A percentile compares a stretch with the other conserved stretches of the same genome.
phyloP scores from a whole-genome alignment of 1,140 invertebrate species.

The Zaprionus ornatus region DNA sequence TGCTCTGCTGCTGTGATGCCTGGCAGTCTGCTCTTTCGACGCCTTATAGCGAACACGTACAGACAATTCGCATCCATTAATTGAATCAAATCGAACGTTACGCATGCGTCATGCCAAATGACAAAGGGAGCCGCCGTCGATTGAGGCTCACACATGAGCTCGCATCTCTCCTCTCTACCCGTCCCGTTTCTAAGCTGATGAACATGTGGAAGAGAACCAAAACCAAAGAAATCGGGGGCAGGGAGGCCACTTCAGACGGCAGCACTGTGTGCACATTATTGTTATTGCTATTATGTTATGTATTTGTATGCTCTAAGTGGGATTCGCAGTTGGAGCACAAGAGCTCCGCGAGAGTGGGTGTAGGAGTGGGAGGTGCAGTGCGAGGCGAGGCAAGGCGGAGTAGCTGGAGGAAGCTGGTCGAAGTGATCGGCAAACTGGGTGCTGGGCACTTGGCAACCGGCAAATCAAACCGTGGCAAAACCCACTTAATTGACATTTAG shows the following conservation, averaged over 20 bases:
- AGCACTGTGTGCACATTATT: constrained; percentile 66
- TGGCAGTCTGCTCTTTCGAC: constrained; percentile 44
- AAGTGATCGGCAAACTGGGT: constrained; percentile 40
- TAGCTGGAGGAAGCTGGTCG: constrained; percentile 11
- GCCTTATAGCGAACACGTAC: constrained; percentile 56
- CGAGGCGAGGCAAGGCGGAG: background rate
- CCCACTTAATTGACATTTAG: constrained; percentile 82
- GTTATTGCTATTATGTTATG: constrained; percentile 80
- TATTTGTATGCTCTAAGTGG: constrained; percentile 73
- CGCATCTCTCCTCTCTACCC: background rate
- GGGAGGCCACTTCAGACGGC: constrained; percentile 45
- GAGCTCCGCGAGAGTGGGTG: constrained; percentile 26
- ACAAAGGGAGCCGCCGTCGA: constrained; percentile 70
- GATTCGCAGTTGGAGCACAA: constrained; percentile 69
- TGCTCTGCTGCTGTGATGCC: constrained; percentile 25
- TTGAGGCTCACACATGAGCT: constrained; percentile 44
- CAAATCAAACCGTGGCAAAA: constrained; percentile 76
- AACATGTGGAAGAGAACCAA: background rate
- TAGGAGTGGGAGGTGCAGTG: constrained; percentile 7
- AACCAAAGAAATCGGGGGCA: background rate
- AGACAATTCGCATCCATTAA: constrained; percentile 76
- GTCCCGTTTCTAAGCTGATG: background rate
- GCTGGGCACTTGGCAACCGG: constrained; percentile 58
- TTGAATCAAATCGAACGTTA: constrained; percentile 82
- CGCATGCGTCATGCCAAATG: constrained; percentile 78